Evolutionary conservation across 2,888 invertebrate species (phyloP).

Genomic region (Frankliniella fusca): DNA sequence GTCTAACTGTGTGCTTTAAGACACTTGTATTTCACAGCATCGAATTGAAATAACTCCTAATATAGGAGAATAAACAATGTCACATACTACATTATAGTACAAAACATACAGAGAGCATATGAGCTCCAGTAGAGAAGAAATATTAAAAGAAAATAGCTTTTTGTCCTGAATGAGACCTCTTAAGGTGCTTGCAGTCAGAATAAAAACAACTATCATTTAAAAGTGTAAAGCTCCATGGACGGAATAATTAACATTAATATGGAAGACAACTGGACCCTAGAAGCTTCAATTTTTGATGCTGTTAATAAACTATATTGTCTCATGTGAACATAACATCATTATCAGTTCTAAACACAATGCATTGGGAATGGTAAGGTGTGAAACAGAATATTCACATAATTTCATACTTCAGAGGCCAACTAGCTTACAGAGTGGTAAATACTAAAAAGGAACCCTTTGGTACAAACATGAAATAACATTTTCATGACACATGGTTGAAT

Average conservation of each 20-base stretch:
- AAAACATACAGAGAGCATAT: background rate
- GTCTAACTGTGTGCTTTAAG: background rate
- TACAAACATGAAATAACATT: constrained; percentile 15
- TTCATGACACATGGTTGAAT: background rate
- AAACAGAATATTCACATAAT: background rate
- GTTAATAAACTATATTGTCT: background rate
- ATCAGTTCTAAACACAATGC: background rate
- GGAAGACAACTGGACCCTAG: background rate
- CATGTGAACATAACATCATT: background rate
- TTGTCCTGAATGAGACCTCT: background rate
- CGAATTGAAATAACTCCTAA: background rate
- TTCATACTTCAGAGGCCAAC: background rate
- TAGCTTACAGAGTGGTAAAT: background rate
- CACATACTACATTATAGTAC: background rate
- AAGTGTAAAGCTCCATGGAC: background rate
- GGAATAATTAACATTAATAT: constrained; percentile 1
- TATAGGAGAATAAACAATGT: constrained; percentile 16
- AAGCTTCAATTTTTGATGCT: background rate
- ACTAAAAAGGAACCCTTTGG: constrained; percentile 13
- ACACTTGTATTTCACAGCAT: constrained; percentile 1
- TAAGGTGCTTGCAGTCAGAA: background rate
- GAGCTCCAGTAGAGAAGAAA: background rate
- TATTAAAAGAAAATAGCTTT: background rate
- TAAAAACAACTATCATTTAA: background rate
- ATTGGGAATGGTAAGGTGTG: background rate